A percentile compares a stretch with the other conserved stretches of the same genome.
Conservation (phyloP, 2,797 vertebrate species). For the Bryconaethiops microstoma region DNA sequence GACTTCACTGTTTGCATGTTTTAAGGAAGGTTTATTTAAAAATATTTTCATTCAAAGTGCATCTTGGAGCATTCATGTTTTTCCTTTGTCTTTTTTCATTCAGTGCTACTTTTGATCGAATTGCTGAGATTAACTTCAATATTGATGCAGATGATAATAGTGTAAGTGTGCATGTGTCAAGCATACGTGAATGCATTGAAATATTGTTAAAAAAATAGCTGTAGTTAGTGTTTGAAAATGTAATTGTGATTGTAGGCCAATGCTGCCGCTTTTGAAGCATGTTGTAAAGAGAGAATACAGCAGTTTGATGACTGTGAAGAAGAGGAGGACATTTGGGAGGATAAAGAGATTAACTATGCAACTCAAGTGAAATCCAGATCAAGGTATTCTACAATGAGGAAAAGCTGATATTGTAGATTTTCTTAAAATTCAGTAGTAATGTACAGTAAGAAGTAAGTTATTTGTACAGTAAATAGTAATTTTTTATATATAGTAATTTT, state of each 20-base stretch:
- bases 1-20: not conserved
- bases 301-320: conserved; percentile 93
- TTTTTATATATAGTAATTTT: no score
- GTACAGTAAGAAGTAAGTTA: no score
- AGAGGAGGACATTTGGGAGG: conserved; percentile 97
- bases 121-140: conserved; percentile 95
- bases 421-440: not conserved
- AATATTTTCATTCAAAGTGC: not conserved
- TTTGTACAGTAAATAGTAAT: no score
- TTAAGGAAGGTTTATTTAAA: not conserved
- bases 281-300: conserved; percentile 92
- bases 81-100: conserved; percentile 2
- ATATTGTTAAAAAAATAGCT: not conserved
- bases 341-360: conserved; percentile 88
- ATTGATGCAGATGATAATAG: conserved; percentile 92
- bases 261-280: conserved; percentile 91
- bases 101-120: conserved; percentile 94
- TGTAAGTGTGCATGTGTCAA: conserved; percentile 78
- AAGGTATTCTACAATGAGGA: conserved; percentile 73
- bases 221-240: not conserved
- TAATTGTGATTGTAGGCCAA: conserved; percentile 79
- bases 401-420: not conserved
- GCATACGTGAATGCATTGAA: not conserved
- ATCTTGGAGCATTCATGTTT: not conserved
- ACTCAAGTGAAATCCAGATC: conserved; percentile 89